Evolutionary conservation across 2,113 vertebrate species (phyloP).

Genomic region (Cichladusa arquata): DNA sequence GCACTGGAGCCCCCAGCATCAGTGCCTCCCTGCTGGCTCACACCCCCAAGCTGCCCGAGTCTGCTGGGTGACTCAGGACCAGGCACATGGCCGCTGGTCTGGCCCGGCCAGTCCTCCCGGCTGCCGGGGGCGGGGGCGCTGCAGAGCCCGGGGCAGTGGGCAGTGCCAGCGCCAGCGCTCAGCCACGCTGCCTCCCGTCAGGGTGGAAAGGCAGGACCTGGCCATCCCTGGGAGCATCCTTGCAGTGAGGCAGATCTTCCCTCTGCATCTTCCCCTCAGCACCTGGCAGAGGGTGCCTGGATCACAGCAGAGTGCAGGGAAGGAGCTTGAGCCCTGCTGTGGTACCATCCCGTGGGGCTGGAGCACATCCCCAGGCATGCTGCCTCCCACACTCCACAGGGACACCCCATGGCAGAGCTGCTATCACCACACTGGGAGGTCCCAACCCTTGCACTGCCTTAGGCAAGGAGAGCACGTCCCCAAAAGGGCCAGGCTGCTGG

Average conservation of each 20-base stretch:
- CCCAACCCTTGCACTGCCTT: not conserved
- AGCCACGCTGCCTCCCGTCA: fast-evolving
- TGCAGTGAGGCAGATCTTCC: not conserved
- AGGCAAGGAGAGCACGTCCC: not conserved
- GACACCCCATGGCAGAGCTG: not conserved
- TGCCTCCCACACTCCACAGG: not conserved
- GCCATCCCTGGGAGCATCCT: not conserved
- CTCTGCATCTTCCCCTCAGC: not conserved
- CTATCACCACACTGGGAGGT: not conserved
- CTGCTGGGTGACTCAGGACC: conserved; percentile 20
- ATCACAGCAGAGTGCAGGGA: not conserved
- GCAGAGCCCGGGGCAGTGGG: not conserved
- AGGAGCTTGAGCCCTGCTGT: not conserved
- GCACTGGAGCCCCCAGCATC: conserved; percentile 1
- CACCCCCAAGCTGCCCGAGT: not conserved
- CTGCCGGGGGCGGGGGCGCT: not conserved
- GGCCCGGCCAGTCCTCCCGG: not conserved
- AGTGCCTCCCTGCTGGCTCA: not conserved
- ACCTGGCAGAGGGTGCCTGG: not conserved
- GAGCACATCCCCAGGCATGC: fast-evolving
- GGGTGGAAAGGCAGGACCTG: not conserved
- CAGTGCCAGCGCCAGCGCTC: not conserved
- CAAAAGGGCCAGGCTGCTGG: not conserved
- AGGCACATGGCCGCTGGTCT: not conserved
- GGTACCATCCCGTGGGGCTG: fast-evolving